Evolutionary conservation across 37 sponge, comb jelly and placozoan species (phyloP).

Genomic region (Dysidea cf. avara): DNA sequence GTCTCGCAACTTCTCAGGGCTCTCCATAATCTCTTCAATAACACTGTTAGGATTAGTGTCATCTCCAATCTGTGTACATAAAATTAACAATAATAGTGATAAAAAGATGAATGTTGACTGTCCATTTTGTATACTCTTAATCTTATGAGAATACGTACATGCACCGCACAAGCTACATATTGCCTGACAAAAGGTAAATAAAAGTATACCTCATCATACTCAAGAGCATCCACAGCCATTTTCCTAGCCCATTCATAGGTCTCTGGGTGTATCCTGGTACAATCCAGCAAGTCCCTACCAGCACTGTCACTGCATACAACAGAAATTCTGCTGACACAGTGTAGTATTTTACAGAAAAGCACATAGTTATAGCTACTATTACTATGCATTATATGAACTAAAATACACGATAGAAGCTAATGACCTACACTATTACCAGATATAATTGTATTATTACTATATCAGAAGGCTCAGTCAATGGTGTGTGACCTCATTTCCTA

Average conservation of each 20-base stretch:
- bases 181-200: not conserved
- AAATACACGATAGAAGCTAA: not conserved
- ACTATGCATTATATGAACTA: not conserved
- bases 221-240: slow-evolving; percentile 98
- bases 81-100: not conserved
- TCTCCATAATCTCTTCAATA: slow-evolving; percentile 85
- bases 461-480: too few relatives aligned
- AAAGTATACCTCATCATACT: slow-evolving; percentile 82
- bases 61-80: slow-evolving; percentile 33
- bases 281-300: slow-evolving; percentile 89
- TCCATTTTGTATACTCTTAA: slow-evolving; percentile 1
- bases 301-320: slow-evolving; percentile 48
- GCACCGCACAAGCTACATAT: not conserved
- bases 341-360: too few relatives aligned
- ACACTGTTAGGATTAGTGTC: slow-evolving; percentile 74
- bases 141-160: not conserved
- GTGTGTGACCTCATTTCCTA: too few relatives aligned
- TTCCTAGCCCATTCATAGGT: slow-evolving; percentile 98
- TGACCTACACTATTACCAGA: too few relatives aligned
- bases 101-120: too few relatives aligned
- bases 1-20: slow-evolving; percentile 88
- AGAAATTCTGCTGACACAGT: too few relatives aligned
- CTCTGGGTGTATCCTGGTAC: slow-evolving; percentile 95
- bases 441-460: too few relatives aligned
- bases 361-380: not conserved